These are phyloP conservation scores for Deilephila porcellus DNA, from an alignment of 2,888 invertebrate species.

Conservation along the genomic window DNA sequence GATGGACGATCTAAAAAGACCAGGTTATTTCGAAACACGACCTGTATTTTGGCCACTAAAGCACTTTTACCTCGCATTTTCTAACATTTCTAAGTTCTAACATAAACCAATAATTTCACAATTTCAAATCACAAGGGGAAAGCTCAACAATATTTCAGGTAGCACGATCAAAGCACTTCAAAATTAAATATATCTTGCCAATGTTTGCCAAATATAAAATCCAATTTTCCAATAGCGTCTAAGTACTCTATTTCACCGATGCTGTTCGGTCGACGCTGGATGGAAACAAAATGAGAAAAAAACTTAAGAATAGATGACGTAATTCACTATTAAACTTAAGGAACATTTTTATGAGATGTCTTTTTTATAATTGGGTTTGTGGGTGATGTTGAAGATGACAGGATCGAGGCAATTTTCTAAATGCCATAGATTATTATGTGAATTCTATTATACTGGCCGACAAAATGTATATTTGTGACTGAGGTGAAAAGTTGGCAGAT, in stretches of 20 bases:
- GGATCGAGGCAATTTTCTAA: too few species aligned
- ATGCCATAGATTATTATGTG: too few species aligned
- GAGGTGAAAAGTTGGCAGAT: too few species aligned
- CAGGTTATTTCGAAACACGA: too few species aligned
- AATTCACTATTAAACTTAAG: not conserved
- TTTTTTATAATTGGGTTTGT: too few species aligned
- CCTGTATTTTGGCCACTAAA: too few species aligned
- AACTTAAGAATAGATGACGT: not conserved
- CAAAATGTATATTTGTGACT: too few species aligned
- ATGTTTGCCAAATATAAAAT: conserved; percentile 33
- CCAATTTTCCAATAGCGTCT: conserved; percentile 38
- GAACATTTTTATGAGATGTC: not conserved
- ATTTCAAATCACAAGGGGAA: not conserved
- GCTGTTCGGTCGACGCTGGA: not conserved
- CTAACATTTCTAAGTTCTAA: too few species aligned
- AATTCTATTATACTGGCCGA: too few species aligned
- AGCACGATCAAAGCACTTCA: not conserved
- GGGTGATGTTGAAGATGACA: too few species aligned
- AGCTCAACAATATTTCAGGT: not conserved
- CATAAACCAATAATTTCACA: not conserved
- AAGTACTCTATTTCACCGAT: conserved; percentile 1
- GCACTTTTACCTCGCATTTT: too few species aligned
- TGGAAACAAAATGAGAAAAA: conserved; percentile 2
- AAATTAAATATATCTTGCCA: conserved; percentile 27
- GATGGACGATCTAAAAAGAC: too few species aligned